These are phyloP conservation scores for Isurus oxyrinchus DNA, from an alignment of 2,113 vertebrate species.

Conservation along the genomic window DNA sequence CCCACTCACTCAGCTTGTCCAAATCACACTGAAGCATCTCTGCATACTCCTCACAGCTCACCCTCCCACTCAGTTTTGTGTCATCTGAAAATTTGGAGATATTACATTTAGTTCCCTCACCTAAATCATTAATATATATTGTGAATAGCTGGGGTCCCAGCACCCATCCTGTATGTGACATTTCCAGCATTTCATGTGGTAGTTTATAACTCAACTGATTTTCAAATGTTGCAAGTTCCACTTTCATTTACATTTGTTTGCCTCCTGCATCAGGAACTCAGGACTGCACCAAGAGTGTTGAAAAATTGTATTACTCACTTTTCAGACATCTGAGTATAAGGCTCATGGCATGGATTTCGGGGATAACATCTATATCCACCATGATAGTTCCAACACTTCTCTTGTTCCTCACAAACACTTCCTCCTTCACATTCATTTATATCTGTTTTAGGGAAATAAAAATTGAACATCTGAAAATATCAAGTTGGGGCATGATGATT, in stretches of 20 bases:
- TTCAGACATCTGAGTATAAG: conserved; percentile 78
- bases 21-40: too few species aligned
- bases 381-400: conserved; percentile 93
- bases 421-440: conserved; percentile 91
- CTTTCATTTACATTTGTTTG: neutral
- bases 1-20: too few species aligned
- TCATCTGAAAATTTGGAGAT: too few species aligned
- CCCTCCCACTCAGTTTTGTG: too few species aligned
- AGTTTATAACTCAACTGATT: neutral
- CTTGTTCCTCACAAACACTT: conserved; percentile 82
- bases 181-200: neutral
- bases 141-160: too few species aligned
- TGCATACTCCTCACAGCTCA: too few species aligned
- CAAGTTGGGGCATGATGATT: neutral
- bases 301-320: conserved; percentile 64
- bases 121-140: too few species aligned
- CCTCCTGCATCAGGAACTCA: neutral
- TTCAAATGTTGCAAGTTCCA: neutral
- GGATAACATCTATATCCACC: conserved; percentile 93
- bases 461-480: conserved; percentile 3
- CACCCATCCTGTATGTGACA: neutral
- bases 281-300: neutral
- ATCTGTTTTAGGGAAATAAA: conserved; percentile 56
- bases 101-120: too few species aligned
- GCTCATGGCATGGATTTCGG: conserved; percentile 85